These are phyloP conservation scores for Wasmannia auropunctata DNA, from an alignment of 1,140 invertebrate genomes.

Conservation along the genomic window DNA sequence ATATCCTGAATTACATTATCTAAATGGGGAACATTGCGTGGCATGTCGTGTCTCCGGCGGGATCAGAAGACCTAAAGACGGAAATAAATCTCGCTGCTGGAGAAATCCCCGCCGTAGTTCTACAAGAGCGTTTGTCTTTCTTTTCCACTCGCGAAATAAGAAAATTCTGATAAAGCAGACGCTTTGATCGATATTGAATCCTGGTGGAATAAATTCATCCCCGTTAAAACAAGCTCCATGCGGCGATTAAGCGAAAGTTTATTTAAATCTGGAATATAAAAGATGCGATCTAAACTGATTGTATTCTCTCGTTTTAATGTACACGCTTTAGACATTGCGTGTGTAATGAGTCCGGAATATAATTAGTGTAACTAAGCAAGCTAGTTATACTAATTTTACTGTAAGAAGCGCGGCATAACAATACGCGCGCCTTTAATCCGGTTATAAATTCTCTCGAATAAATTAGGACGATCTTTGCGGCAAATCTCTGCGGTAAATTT, in stretches of 20 bases:
- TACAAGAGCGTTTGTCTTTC: slow-evolving; percentile 50
- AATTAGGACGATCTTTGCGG: neutral
- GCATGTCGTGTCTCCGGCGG: neutral
- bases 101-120: slow-evolving; percentile 15
- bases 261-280: slow-evolving; percentile 11
- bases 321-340: neutral
- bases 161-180: slow-evolving; percentile 3
- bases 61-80: slow-evolving; percentile 49
- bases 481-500: slow-evolving; percentile 2
- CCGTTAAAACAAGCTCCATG: neutral
- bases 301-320: neutral
- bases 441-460: slow-evolving; percentile 40
- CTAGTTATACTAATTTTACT: slow-evolving; percentile 10
- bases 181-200: slow-evolving; percentile 34
- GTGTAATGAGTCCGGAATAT: neutral
- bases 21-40: slow-evolving; percentile 35
- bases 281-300: slow-evolving; percentile 12
- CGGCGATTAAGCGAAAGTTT: neutral
- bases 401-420: neutral
- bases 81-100: slow-evolving; percentile 35
- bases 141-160: neutral
- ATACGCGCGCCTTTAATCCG: slow-evolving; percentile 29
- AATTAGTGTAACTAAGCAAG: slow-evolving; percentile 34
- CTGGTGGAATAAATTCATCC: slow-evolving; percentile 23
- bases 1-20: slow-evolving; percentile 43